Conservation (phyloP, 2,888 invertebrate genomes). For the Drosophila gaucha region DNA sequence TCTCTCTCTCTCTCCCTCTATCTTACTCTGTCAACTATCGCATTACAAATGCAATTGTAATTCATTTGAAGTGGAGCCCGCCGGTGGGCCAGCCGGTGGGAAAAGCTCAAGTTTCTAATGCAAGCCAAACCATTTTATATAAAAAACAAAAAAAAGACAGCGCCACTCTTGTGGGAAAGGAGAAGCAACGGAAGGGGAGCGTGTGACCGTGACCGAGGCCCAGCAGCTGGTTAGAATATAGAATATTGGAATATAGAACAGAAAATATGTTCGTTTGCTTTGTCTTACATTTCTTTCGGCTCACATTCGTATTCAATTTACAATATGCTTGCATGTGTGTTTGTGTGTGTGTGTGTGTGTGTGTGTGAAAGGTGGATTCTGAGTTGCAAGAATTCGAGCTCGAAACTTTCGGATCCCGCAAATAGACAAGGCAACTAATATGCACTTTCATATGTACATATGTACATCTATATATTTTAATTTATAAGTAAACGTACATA, state of each 20-base stretch:
- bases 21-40: conserved; percentile 17
- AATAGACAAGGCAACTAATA: not conserved
- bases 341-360: not conserved
- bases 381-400: not conserved
- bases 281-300: conserved; percentile 24
- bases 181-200: not conserved
- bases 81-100: conserved; percentile 42
- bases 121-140: conserved; percentile 1
- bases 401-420: not conserved
- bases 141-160: not conserved
- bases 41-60: conserved; percentile 45
- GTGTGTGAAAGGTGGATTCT: too few species aligned
- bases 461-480: too few species aligned
- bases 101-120: conserved; percentile 59
- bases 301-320: too few species aligned
- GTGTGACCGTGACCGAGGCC: conserved; percentile 37
- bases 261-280: not conserved
- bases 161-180: not conserved
- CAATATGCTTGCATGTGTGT: not conserved
- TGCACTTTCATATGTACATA: not conserved
- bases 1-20: conserved; percentile 5
- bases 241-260: conserved; percentile 24
- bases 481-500: too few species aligned
- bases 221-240: conserved; percentile 27
- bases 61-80: conserved; percentile 42